Evolutionary conservation across 2,113 vertebrate species (phyloP), one percentile per base, ranked within the genome.

Genomic region (Hippopotamus amphibius): DNA sequence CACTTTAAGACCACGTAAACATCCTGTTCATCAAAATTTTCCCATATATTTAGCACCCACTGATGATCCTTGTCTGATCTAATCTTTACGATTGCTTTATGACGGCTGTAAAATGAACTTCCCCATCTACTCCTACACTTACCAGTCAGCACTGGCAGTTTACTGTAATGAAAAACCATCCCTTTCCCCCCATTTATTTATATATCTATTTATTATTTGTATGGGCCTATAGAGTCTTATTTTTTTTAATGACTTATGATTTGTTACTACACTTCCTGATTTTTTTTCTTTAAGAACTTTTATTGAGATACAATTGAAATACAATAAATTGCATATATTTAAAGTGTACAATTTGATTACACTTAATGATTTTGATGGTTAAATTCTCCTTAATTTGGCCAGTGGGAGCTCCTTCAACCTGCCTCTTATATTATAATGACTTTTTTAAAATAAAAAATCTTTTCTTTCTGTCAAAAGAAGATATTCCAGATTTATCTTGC

Each of bases 361-460:
- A 93, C 5, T 80, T 77, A 46, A 19, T 86, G 55, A 68, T 68
- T 74, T 68, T 43, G 16, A 46, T 82, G 53, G n/a, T 61, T 46
- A 93, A 76, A 86, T 14, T 95, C 26, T 81, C 21, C 9, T 26
- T 82, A 33, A 90, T 68, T 92, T 96, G 19, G 46, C 50, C 71
- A 72, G 33, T 63, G 7, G 65, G 37, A 71, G 19, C 33, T 81
- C 66, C 22, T 46, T 90, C 50, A 37, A 46, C 66, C 14, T 50
- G 48, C 12, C 0, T 28, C 5, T 37, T 76, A 5, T 37, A 43
- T 50, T 69, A 65, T 50, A 24, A 46, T 37, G 46, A 79, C 33
- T 19, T 72, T 82, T 17, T 74, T 46, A 26, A 26, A 88, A 46
- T 66, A 83, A 71, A 66, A 95, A 21, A 14, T 28, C n/a, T 59